phyloP scores from a whole-genome alignment of 2,113 vertebrate genomes.

The Oxyruncus cristatus region DNA sequence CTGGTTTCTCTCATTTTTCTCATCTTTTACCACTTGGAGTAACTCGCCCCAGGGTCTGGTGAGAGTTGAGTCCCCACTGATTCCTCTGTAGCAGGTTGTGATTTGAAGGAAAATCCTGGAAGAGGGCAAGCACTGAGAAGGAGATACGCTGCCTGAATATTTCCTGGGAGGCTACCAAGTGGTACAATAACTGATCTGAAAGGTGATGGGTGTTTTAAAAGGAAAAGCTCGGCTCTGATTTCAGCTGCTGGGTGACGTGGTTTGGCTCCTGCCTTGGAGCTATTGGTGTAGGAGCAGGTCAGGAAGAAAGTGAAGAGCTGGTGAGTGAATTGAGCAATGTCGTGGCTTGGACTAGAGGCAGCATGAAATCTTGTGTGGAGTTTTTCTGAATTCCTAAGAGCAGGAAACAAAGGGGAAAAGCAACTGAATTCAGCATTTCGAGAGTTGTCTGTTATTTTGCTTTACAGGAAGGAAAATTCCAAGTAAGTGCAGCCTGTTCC shows the following conservation, averaged over 20 bases:
- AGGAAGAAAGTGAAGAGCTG: not conserved
- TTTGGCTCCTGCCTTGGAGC: not conserved
- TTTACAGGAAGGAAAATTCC: not conserved
- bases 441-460: not conserved
- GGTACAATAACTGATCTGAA: not conserved
- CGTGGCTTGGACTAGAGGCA: not conserved
- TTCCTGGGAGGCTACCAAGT: not conserved
- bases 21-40: not conserved
- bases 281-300: not conserved
- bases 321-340: not conserved
- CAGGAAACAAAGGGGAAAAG: not conserved
- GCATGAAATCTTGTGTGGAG: fast-evolving
- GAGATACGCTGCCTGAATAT: not conserved
- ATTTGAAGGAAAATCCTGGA: not conserved
- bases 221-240: not conserved
- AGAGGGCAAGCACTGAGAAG: not conserved
- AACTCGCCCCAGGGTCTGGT: not conserved
- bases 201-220: not conserved
- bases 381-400: not conserved
- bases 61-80: not conserved
- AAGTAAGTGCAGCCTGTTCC: not conserved
- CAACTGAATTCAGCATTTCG: fast-evolving
- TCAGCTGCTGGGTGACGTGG: not conserved
- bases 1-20: not conserved
- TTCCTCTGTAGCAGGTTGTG: not conserved